Evolutionary conservation across 2,888 invertebrate species (phyloP), one percentile per base, ranked within the genome.

Genomic region (Agrochola lota): DNA sequence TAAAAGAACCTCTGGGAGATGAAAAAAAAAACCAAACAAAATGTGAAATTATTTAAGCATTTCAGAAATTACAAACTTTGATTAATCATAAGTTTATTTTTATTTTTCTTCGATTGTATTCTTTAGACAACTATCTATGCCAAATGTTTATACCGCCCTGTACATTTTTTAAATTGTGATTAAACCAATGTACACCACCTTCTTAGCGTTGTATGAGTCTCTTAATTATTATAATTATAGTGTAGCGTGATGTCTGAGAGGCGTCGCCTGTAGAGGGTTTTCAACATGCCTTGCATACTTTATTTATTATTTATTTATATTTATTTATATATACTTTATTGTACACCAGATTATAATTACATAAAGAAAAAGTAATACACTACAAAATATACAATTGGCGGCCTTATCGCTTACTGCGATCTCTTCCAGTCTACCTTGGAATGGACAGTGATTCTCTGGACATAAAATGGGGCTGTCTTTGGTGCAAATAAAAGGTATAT

Each of bases 1-100:
- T 95, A 95, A 95, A 95, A 95, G 95, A 96, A 96, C 96, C 96
- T 96, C 96, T 92, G 88, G 87, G 91, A 74, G 73, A 91, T 84
- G 86, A 80, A 81, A 87, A 78, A 64, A 78, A 91, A 91, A 92
- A 91, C 89, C 92, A 92, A 92, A 91, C 89, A 89, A 93, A 91
- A 91, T 91, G 90, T 92, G 90, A 91, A 92, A 92, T 90, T 91
- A 90, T 92, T 91, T 91, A 92, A 94, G 91, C 91, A 92, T 93
- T 93, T 93, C 92, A 90, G 91, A 94, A 88, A 94, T 93, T 93
- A 93, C 93, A 94, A 91, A 91, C 90, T 93, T 92, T 93, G 89
- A 92, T 90, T 92, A 92, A 91, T 91, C 86, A 86, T 94, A 93
- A 93, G 91, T 94, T 93, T 95, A 94, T 93, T 94, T 94, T 93